Evolutionary conservation across 2,888 invertebrate species (phyloP).

Genomic region (Andrena haemorrhoa): DNA sequence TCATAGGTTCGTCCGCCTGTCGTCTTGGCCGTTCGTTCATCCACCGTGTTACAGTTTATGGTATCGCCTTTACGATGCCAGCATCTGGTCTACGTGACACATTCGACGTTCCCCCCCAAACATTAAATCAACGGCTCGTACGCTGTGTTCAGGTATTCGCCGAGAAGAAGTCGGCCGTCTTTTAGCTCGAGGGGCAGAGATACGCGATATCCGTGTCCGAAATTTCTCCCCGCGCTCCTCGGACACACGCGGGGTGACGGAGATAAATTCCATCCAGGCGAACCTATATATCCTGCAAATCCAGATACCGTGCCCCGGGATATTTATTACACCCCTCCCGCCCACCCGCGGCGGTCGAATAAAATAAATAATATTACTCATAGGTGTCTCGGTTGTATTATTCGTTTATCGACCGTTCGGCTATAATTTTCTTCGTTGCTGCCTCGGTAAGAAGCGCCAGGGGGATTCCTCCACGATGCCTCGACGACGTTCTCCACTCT

Average conservation of each 20-base stretch:
- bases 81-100: slow-evolving; percentile 63
- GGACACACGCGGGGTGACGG: slow-evolving; percentile 14
- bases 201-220: slow-evolving; percentile 18
- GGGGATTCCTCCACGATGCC: not conserved
- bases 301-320: slow-evolving; percentile 2
- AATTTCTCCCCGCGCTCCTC: slow-evolving; percentile 34
- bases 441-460: slow-evolving; percentile 1
- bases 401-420: not conserved
- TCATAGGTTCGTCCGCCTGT: slow-evolving; percentile 41
- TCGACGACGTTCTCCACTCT: not conserved
- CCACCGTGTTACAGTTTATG: slow-evolving; percentile 66
- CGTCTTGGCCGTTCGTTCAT: slow-evolving; percentile 48
- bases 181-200: not conserved
- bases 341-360: slow-evolving; percentile 2
- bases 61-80: slow-evolving; percentile 71
- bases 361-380: slow-evolving; percentile 32
- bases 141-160: slow-evolving; percentile 17
- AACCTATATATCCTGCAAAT: not conserved
- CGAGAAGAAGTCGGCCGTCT: slow-evolving; percentile 24
- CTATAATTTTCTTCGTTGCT: not conserved
- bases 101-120: slow-evolving; percentile 36
- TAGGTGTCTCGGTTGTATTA: not conserved
- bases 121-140: slow-evolving; percentile 63
- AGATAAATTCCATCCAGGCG: slow-evolving; percentile 40
- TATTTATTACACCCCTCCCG: slow-evolving; percentile 27